Percentiles rank a stretch among this genome's conserved stretches.
Evolutionary conservation across 2,797 vertebrate species (phyloP).

Genomic region (Labeo calbasu): DNA sequence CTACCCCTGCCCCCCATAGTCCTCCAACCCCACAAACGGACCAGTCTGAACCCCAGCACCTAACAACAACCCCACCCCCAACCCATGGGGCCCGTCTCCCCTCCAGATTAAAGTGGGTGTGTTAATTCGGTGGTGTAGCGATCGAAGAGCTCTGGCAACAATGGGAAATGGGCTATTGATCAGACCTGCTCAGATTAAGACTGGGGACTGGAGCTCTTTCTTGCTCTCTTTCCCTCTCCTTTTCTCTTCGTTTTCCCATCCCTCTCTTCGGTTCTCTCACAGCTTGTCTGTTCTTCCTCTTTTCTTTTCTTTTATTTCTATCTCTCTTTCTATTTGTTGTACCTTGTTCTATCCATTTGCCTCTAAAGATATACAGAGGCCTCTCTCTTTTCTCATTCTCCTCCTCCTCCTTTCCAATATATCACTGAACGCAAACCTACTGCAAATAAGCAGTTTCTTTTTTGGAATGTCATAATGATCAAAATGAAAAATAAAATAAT

Average conservation of each 20-base stretch:
- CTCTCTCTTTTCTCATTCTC: constrained; percentile 28
- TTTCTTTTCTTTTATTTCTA: constrained; percentile 70
- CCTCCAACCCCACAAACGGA: constrained; percentile 50
- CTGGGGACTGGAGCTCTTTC: constrained; percentile 96
- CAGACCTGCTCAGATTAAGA: constrained; percentile 98
- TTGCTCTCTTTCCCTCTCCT: constrained; percentile 83
- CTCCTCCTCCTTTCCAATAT: constrained; percentile 11
- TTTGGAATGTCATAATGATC: neutral
- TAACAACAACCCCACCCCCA: constrained; percentile 62
- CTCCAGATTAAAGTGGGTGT: constrained; percentile 96
- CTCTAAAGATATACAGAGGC: constrained; percentile 13
- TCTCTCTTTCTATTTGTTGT: constrained; percentile 64
- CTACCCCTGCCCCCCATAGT: constrained; percentile 74
- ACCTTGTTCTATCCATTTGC: constrained; percentile 27
- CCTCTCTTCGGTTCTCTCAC: constrained; percentile 71
- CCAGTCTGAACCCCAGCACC: constrained; percentile 62
- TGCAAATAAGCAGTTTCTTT: neutral
- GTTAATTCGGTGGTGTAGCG: constrained; percentile 96
- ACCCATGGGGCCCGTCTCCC: constrained; percentile 79
- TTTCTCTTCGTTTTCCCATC: constrained; percentile 82
- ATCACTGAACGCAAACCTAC: constrained; percentile 2
- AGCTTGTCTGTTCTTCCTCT: constrained; percentile 64
- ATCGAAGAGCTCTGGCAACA: constrained; percentile 99
- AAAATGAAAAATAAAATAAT: neutral
- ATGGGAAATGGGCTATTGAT: constrained; percentile 99